phyloP scores from a whole-genome alignment of 2,797 vertebrate species.

The Carapus acus region DNA sequence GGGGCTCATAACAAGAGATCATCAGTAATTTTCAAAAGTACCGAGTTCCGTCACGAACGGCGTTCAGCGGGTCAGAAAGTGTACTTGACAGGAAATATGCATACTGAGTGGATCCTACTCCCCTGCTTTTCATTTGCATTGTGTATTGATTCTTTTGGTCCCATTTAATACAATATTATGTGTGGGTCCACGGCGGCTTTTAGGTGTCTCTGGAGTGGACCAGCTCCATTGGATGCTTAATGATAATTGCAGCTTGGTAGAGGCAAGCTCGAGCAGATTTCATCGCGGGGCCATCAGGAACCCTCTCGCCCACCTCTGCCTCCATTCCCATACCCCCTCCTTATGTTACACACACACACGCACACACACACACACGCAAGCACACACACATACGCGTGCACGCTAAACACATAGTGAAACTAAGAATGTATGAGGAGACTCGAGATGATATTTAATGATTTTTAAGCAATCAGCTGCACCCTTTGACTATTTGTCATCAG shows the following conservation, averaged over 20 bases:
- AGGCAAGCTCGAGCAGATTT: constrained; percentile 73
- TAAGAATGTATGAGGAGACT: constrained; percentile 42
- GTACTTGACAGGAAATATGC: constrained; percentile 85
- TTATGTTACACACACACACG: constrained; percentile 38
- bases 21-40: constrained; percentile 77
- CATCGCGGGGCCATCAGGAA: constrained; percentile 64
- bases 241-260: constrained; percentile 75
- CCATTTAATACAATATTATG: constrained; percentile 82
- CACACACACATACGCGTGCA: too few relatives aligned
- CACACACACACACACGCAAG: constrained; percentile 14
- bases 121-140: constrained; percentile 80
- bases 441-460: constrained; percentile 28
- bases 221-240: constrained; percentile 74
- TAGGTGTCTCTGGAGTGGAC: constrained; percentile 74
- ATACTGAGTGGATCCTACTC: constrained; percentile 82
- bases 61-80: constrained; percentile 79
- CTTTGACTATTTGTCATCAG: constrained; percentile 30
- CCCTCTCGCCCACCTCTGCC: constrained; percentile 65
- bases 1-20: constrained; percentile 74
- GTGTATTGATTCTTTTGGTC: constrained; percentile 79
- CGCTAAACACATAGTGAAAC: constrained; percentile 26
- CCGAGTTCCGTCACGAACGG: constrained; percentile 66
- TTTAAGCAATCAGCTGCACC: constrained; percentile 35
- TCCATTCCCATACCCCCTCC: constrained; percentile 63
- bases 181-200: constrained; percentile 73